Evolutionary conservation across 2,797 vertebrate genomes (phyloP).

Genomic region (Chaenodraco wilsoni): DNA sequence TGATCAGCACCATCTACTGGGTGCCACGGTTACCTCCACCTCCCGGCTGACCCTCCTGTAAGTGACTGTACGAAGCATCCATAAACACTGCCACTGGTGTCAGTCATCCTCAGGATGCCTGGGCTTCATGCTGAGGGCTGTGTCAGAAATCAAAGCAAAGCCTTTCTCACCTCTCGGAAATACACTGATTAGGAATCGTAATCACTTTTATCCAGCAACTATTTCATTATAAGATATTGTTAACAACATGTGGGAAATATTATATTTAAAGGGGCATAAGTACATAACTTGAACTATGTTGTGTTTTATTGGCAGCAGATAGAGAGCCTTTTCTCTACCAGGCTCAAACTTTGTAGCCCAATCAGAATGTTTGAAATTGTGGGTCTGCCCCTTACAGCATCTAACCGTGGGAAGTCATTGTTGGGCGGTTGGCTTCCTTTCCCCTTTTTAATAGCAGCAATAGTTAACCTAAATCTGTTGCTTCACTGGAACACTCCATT

Average conservation of each 20-base stretch:
- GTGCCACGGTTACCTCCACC: conserved; percentile 42
- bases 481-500: not conserved
- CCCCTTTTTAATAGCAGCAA: not conserved
- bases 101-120: conserved; percentile 2
- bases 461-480: not conserved
- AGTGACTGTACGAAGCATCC: conserved; percentile 35
- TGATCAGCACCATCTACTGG: conserved; percentile 56
- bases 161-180: conserved; percentile 6
- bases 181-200: not conserved
- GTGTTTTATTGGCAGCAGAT: conserved; percentile 5
- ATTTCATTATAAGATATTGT: conserved; percentile 11
- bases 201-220: conserved; percentile 1
- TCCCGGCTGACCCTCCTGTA: conserved; percentile 28
- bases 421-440: not conserved
- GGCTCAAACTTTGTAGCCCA: not conserved
- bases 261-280: conserved; percentile 43
- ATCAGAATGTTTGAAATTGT: conserved; percentile 1
- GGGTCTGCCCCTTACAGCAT: not conserved
- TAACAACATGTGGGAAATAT: conserved; percentile 8
- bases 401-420: too few species aligned
- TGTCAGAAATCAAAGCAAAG: conserved; percentile 2
- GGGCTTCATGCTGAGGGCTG: conserved; percentile 7
- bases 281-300: conserved; percentile 11
- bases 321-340: conserved; percentile 8
- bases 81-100: conserved; percentile 17